Percentiles rank a stretch among this genome's conserved stretches.
phyloP scores from a whole-genome alignment of 1,140 invertebrate genomes.

The Potamilus streckersoni region DNA sequence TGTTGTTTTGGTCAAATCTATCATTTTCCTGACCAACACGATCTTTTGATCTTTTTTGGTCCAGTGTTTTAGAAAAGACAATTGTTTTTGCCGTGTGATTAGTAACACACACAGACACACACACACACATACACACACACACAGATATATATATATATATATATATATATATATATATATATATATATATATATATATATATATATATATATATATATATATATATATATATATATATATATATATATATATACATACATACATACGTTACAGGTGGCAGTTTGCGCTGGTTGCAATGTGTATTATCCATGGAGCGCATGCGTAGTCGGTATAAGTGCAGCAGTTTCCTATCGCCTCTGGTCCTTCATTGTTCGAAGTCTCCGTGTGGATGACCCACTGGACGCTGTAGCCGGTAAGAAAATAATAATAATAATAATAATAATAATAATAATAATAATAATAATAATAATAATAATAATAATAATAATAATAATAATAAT shows the following conservation, averaged over 20 bases:
- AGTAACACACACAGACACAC: too few species aligned
- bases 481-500: too few species aligned
- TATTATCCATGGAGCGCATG: slow-evolving; percentile 67
- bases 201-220: background rate
- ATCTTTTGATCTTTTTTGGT: too few species aligned
- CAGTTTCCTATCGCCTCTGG: slow-evolving; percentile 64
- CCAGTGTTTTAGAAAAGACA: too few species aligned
- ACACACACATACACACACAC: too few species aligned
- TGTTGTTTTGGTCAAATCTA: too few species aligned
- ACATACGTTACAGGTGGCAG: slow-evolving; percentile 60
- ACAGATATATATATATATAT: background rate
- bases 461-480: too few species aligned
- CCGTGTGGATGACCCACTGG: slow-evolving; percentile 73
- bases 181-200: background rate
- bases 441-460: too few species aligned
- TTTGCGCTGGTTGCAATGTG: slow-evolving; percentile 70
- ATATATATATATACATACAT: background rate
- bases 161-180: background rate
- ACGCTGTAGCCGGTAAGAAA: slow-evolving; percentile 70
- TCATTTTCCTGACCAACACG: too few species aligned
- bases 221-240: background rate
- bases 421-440: too few species aligned
- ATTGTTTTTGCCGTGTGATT: too few species aligned
- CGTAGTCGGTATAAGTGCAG: slow-evolving; percentile 67
- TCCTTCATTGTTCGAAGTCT: slow-evolving; percentile 59